Conservation (phyloP, 2,113 vertebrate genomes). For the Beaufortia kweichowensis region DNA sequence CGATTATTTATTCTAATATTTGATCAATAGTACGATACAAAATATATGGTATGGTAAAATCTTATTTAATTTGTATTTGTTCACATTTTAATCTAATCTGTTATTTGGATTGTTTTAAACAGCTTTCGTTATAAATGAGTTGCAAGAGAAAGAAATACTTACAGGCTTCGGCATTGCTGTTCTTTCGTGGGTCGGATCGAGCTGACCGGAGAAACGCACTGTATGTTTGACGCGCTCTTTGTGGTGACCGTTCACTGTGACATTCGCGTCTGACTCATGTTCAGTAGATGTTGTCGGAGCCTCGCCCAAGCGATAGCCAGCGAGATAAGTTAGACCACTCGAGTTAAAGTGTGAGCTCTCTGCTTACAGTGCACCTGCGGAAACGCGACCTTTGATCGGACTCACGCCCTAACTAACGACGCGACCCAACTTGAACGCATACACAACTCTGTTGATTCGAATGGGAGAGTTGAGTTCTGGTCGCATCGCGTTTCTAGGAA, state of each 20-base stretch:
- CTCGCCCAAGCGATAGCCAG: constrained; percentile 56
- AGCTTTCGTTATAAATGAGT: too few relatives aligned
- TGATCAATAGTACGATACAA: too few relatives aligned
- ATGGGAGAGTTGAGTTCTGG: not conserved
- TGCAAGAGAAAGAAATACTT: too few relatives aligned
- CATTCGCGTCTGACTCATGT: constrained; percentile 58
- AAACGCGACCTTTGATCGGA: constrained; percentile 68
- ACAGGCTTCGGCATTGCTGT: constrained; percentile 86
- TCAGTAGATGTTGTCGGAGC: constrained; percentile 57
- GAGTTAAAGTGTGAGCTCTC: constrained; percentile 56
- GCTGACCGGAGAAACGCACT: not conserved
- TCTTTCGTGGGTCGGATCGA: constrained; percentile 38
- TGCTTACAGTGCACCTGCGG: constrained; percentile 57
- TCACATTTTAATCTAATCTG: not conserved
- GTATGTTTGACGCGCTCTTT: constrained; percentile 7
- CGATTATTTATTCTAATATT: too few relatives aligned
- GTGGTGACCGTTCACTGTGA: constrained; percentile 26
- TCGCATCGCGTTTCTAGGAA: not conserved
- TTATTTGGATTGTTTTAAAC: not conserved
- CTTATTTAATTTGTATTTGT: not conserved
- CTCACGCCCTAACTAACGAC: not conserved
- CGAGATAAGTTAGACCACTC: constrained; percentile 44
- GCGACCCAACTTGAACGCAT: not conserved
- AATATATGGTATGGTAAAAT: not conserved
- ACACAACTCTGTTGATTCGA: not conserved